These are phyloP conservation scores for Scomber scombrus DNA, from an alignment of 2,113 vertebrate species.

Conservation along the genomic window DNA sequence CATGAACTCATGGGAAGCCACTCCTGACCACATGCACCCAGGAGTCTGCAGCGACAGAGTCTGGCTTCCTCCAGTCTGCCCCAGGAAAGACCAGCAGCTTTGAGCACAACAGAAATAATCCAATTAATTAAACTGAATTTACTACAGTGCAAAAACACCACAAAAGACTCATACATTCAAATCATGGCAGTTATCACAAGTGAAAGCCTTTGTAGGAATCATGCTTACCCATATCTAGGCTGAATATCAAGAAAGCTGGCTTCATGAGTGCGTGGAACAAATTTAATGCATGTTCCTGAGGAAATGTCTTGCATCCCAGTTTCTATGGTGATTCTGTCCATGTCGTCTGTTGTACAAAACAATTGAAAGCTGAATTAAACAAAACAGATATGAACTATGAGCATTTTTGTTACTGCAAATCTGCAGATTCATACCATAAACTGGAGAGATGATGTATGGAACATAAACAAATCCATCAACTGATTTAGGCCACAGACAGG, in stretches of 20 bases:
- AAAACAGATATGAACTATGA: not conserved
- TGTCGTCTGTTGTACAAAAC: conserved; percentile 72
- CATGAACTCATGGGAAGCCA: conserved; percentile 89
- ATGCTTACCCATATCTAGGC: conserved; percentile 82
- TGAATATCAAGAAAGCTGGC: conserved; percentile 83
- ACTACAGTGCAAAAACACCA: not conserved
- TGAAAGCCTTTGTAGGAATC: not conserved
- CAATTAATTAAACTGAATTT: not conserved
- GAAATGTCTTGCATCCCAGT: conserved; percentile 85
- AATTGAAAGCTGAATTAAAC: not conserved
- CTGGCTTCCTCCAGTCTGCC: conserved; percentile 87
- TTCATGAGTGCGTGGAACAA: conserved; percentile 84
- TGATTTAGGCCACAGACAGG: conserved; percentile 83
- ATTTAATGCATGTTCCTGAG: conserved; percentile 81
- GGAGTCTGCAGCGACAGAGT: conserved; percentile 85
- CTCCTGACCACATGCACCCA: conserved; percentile 88
- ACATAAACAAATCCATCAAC: conserved; percentile 83
- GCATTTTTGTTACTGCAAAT: not conserved
- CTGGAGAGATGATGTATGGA: conserved; percentile 74
- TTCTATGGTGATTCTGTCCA: conserved; percentile 87
- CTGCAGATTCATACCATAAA: conserved; percentile 71
- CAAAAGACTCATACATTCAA: not conserved
- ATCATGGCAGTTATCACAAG: not conserved
- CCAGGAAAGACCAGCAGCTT: conserved; percentile 90
- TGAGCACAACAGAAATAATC: conserved; percentile 3